These are phyloP conservation scores for Ceratina calcarata DNA, from an alignment of 1,140 invertebrate species.

Conservation along the genomic window DNA sequence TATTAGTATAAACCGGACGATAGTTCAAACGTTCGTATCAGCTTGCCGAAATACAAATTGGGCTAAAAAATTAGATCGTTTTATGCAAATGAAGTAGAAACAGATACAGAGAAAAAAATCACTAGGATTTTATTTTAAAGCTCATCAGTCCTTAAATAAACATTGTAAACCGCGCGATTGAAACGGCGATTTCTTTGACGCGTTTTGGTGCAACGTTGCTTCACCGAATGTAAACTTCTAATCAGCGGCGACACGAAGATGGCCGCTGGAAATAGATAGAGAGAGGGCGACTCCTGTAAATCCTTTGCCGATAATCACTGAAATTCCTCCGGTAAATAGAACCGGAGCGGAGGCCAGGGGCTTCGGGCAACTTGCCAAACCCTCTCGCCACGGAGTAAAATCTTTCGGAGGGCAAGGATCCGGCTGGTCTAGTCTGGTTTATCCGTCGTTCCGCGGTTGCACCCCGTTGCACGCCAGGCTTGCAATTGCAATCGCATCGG, in stretches of 20 bases:
- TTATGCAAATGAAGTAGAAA: no score
- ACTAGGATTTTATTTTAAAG: not conserved
- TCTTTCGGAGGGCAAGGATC: conserved; percentile 18
- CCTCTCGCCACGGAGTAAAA: conserved; percentile 1
- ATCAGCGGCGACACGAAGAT: conserved; percentile 23
- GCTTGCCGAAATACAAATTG: no score
- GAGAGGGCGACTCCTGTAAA: conserved; percentile 16
- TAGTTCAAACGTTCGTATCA: no score
- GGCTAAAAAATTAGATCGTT: no score
- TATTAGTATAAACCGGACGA: no score
- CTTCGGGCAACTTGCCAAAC: conserved; percentile 27
- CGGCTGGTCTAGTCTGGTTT: conserved; percentile 1
- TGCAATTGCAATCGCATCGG: not conserved
- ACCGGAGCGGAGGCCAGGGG: not conserved
- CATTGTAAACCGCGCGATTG: not conserved
- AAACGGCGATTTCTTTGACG: conserved; percentile 20
- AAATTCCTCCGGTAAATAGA: conserved; percentile 46
- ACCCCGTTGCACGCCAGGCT: not conserved
- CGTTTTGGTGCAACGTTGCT: not conserved
- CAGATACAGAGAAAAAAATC: no score
- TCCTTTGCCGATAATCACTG: conserved; percentile 42
- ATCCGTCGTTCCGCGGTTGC: conserved; percentile 19
- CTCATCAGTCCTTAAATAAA: not conserved
- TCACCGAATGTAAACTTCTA: conserved; percentile 32
- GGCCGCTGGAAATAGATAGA: not conserved